A percentile compares a stretch with the other conserved stretches of the same genome.
phyloP scores from a whole-genome alignment of 2,113 vertebrate species.

The Alexandromys fortis region DNA sequence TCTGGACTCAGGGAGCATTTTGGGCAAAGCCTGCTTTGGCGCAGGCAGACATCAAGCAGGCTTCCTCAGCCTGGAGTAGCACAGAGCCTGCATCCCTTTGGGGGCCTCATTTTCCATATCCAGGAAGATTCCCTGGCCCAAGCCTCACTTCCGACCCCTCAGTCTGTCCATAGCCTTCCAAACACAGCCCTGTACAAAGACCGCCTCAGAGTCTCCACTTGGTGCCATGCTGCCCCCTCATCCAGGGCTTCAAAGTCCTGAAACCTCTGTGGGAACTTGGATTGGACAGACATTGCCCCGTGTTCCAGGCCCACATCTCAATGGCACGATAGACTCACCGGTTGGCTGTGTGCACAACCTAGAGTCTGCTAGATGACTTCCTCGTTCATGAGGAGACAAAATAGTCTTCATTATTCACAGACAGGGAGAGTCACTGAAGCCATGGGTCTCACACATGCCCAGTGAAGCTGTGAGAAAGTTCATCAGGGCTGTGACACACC shows the following conservation, averaged over 20 bases:
- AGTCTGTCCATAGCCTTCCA: neutral
- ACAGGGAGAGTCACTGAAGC: neutral
- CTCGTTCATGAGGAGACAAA: neutral
- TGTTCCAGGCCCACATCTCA: neutral
- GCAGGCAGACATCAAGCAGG: neutral
- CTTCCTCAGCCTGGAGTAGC: neutral
- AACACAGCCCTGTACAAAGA: neutral
- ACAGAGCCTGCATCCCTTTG: neutral
- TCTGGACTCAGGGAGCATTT: neutral
- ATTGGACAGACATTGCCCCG: neutral
- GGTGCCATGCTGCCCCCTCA: neutral
- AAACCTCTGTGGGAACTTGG: neutral
- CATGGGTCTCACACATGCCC: slow-evolving; percentile 48
- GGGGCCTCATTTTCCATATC: neutral
- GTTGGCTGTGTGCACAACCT: neutral
- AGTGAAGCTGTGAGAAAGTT: slow-evolving; percentile 26
- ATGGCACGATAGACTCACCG: neutral
- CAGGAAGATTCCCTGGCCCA: neutral
- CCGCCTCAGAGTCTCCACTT: neutral
- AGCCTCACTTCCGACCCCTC: fast-evolving
- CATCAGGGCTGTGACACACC: neutral
- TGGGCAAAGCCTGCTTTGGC: neutral
- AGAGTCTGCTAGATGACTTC: neutral
- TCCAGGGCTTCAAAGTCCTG: neutral
- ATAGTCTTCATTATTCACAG: neutral